Percentiles rank a stretch among this genome's conserved stretches.
phyloP scores from a whole-genome alignment of 1,140 invertebrate genomes.

The Helicorthomorpha holstii region DNA sequence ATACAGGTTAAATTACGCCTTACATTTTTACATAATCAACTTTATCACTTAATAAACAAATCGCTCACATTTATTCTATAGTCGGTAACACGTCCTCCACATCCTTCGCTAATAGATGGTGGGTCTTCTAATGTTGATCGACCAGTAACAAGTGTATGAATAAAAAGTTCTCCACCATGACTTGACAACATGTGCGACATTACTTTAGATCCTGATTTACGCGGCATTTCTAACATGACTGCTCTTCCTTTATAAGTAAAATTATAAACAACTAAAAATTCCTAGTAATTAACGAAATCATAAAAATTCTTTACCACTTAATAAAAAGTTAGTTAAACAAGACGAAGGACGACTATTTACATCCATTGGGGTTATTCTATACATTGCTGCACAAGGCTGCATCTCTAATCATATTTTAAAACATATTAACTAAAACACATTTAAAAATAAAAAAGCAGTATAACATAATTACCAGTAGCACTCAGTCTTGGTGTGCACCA shows the following conservation, averaged over 20 bases:
- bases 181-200: conserved; percentile 83
- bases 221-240: conserved; percentile 85
- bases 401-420: conserved; percentile 21
- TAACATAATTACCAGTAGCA: conserved; percentile 37
- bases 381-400: conserved; percentile 63
- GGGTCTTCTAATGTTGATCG: conserved; percentile 84
- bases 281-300: background rate
- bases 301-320: conserved; percentile 45
- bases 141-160: conserved; percentile 70
- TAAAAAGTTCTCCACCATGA: conserved; percentile 90
- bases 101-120: conserved; percentile 83
- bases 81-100: conserved; percentile 81
- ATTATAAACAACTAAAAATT: background rate
- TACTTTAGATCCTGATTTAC: conserved; percentile 59
- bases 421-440: conserved; percentile 6
- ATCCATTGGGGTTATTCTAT: conserved; percentile 85
- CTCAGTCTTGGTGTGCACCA: conserved; percentile 84
- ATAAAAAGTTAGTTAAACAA: conserved; percentile 87
- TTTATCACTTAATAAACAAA: too few relatives aligned
- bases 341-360: conserved; percentile 85
- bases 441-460: conserved; percentile 4
- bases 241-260: conserved; percentile 31
- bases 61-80: conserved; percentile 53
- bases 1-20: background rate
- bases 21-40: background rate